Conservation (phyloP, 2,797 vertebrate genomes). For the Etheostoma perlongum region DNA sequence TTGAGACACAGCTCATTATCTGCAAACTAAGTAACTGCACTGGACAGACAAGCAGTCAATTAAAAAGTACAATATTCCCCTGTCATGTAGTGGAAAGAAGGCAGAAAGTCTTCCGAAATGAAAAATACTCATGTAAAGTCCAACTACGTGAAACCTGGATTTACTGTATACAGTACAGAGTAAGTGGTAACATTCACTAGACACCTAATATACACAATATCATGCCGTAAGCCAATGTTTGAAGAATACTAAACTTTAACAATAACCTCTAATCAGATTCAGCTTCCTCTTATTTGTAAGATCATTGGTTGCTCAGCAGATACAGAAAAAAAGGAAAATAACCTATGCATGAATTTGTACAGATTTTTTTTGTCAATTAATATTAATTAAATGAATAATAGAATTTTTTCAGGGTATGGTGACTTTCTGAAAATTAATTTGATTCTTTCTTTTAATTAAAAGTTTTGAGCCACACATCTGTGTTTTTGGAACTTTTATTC, state of each 20-base stretch:
- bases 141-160: not conserved
- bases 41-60: not conserved
- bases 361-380: not conserved
- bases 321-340: not conserved
- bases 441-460: conserved; percentile 13
- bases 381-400: conserved; percentile 22
- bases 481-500: conserved; percentile 11
- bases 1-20: no score
- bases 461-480: conserved; percentile 3
- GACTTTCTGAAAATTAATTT: conserved; percentile 17
- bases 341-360: not conserved
- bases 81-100: not conserved
- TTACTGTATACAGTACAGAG: not conserved
- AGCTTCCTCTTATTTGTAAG: not conserved
- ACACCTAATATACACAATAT: not conserved
- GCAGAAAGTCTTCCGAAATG: not conserved
- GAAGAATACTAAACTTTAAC: not conserved
- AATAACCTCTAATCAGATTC: not conserved
- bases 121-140: no score
- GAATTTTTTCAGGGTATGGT: not conserved
- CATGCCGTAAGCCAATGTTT: not conserved
- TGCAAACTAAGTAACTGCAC: not conserved
- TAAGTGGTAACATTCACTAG: not conserved
- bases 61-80: not conserved
- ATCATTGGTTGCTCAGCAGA: not conserved